Base-by-base conservation (phyloP, 2,113 vertebrate genomes). In the Climacteris rufus region DNA sequence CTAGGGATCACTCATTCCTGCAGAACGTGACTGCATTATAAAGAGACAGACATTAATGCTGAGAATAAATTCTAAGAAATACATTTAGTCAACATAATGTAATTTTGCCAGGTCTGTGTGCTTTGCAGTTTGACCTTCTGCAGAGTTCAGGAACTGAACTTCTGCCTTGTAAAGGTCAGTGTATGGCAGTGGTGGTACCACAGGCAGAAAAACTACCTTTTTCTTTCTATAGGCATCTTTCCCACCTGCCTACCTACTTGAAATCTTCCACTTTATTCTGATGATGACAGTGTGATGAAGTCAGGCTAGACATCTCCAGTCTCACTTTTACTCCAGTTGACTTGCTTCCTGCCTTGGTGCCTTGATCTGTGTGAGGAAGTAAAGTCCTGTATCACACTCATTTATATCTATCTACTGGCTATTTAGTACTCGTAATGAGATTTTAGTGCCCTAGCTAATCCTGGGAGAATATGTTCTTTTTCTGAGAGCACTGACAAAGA, bases 171-270 rank as follows among this genome's bases (percentile, higher is more conserved):
- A 40, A 86, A 83, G 9, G 33, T 72, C 30, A 31, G 13, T 25
- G 19, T n/a, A 17, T 0, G 0, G 11, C 18, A 54, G 24, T 33
- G 54, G 11, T 25, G 11, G 15, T 25, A 71, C 25, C 33, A 83
- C 25, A 68, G 53, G 22, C 33, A 75, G 28, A 84, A 60, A 50
- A 71, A 23, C 11, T 49, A n/a, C 8, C 11, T 40, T 13, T 40
- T 87, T 33, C 27, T 44, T 28, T n/a, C 35, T 31, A n/a, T 44
- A 54, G 15, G 10, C 7, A n/a, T 8, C 27, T 63, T 86, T 76
- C 9, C 18, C 16, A 60, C 12, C 6, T 63, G n/a, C 18, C 35
- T 61, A 27, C 20, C 35, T 64, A 9, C 31, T 83, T 80, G 18
- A 68, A 44, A 72, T 89, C 27, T 95, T 59, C 15, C 11, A 13